These are phyloP conservation scores for Meliscaeva auricollis DNA, from an alignment of 2,888 invertebrate genomes.

Conservation along the genomic window DNA sequence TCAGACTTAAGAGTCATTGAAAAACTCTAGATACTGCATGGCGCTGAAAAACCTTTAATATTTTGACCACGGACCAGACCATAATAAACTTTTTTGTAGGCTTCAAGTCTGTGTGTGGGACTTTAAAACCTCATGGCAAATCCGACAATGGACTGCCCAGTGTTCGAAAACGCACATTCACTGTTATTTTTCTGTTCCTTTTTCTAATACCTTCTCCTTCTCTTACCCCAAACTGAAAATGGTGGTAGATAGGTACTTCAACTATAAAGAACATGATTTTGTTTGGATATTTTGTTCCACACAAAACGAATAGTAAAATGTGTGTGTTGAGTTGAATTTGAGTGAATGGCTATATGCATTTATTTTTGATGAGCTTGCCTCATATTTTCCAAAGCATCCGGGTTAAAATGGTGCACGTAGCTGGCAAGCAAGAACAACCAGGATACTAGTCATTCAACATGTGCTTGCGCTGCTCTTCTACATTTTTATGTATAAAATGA, in stretches of 20 bases:
- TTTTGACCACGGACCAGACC: too few relatives aligned
- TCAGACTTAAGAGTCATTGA: too few relatives aligned
- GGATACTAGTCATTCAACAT: conserved; percentile 64
- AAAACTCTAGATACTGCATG: too few relatives aligned
- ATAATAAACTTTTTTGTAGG: too few relatives aligned
- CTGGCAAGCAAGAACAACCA: neutral
- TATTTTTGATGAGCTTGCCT: conserved; percentile 69
- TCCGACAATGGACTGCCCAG: neutral
- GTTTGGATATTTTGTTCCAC: neutral
- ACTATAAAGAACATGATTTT: neutral
- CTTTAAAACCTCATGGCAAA: neutral
- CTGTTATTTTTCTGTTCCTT: neutral
- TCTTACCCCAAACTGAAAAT: neutral
- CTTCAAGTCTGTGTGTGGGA: too few relatives aligned
- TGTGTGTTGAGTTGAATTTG: conserved; percentile 3
- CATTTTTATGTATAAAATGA: conserved; percentile 29
- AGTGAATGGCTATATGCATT: conserved; percentile 54
- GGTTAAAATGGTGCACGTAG: conserved; percentile 51
- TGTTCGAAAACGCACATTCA: conserved; percentile 4
- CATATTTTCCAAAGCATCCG: conserved; percentile 54
- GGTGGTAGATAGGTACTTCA: neutral
- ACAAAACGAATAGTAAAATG: neutral
- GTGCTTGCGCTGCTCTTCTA: conserved; percentile 21
- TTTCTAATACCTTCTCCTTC: neutral
- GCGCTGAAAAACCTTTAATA: too few relatives aligned